Evolutionary conservation across 2,113 vertebrate species (phyloP), one percentile per base, ranked within the genome.

Genomic region (Apteryx owenii): DNA sequence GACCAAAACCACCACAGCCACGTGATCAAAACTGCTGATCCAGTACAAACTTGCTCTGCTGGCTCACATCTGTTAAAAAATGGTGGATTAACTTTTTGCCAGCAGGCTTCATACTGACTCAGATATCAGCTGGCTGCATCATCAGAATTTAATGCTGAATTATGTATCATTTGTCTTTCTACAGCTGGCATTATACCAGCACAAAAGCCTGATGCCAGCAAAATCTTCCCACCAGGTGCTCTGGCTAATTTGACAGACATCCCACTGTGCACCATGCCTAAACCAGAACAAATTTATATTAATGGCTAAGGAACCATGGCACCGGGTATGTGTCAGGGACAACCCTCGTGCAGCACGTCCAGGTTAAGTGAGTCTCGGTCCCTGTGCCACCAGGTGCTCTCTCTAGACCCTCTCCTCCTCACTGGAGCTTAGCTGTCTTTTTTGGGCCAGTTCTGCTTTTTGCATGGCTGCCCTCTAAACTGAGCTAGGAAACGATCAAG

Each of bases 211-310:
- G 54, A 85, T 77, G 89, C 93, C 93, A 97, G 75, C 58, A 91
- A 94, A 94, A 94, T 87, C 87, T 94, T 95, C 95, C 84, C 95
- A 96, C 91, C 96, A 96, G 95, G 94, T 95, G 94, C 87, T 79
- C 89, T 77, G 93, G 89, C 56, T 94, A n/a, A 85, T 87, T 65
- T 76, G 48, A 90, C 93, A 89, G 84, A 44, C 66, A 53, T 4
- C 87, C 89, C 66, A 36, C 84, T 91, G 95, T 51, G 93, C 1
- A 4, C 31, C 89, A 56, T 31, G 95, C 78, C 87, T 72, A 60
- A 93, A 87, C 78, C 81, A 93, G 93, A 94, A 94, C 84, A 79
- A 82, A 95, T 82, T n/a, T 40, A 53, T 91, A 44, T 68, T 60
- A 85, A 60, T 3, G 31, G 90, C 88, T 73, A 60, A 60, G 31